Percentiles rank a stretch among this genome's conserved stretches.
These are phyloP conservation scores for Acanthurus leucopareius DNA, from an alignment of 2,797 vertebrate species.

Conservation along the genomic window DNA sequence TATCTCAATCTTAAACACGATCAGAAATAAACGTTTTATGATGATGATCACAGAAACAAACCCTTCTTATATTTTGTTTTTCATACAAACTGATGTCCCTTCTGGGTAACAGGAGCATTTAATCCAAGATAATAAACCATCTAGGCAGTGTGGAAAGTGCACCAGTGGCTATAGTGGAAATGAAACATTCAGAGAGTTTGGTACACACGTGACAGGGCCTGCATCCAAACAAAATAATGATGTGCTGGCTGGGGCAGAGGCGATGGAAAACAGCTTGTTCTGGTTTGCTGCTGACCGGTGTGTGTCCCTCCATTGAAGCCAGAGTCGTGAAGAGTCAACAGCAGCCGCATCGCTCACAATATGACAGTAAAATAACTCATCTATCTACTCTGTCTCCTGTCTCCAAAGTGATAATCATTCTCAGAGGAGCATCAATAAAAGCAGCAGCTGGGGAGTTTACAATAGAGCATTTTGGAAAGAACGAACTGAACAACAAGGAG, in stretches of 20 bases:
- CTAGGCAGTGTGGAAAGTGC: slow-evolving; percentile 24
- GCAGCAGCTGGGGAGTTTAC: slow-evolving; percentile 14
- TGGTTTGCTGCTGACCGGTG: slow-evolving; percentile 65
- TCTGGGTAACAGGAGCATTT: slow-evolving; percentile 28
- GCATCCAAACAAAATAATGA: slow-evolving; percentile 71
- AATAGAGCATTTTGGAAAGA: background rate
- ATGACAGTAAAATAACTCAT: slow-evolving; percentile 41
- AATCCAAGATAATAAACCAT: slow-evolving; percentile 33
- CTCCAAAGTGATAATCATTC: slow-evolving; percentile 43
- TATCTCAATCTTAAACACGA: background rate
- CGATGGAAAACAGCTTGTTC: slow-evolving; percentile 76
- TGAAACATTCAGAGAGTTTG: slow-evolving; percentile 64
- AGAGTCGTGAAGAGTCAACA: slow-evolving; percentile 31
- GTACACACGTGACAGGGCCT: slow-evolving; percentile 70
- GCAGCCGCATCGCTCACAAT: slow-evolving; percentile 12
- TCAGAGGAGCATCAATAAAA: slow-evolving; percentile 18
- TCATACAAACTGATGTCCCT: slow-evolving; percentile 13
- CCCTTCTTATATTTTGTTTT: slow-evolving; percentile 15
- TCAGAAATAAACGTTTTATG: background rate
- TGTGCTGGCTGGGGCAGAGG: slow-evolving; percentile 57
- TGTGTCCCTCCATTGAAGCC: slow-evolving; percentile 49
- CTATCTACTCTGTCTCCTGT: slow-evolving; percentile 17
- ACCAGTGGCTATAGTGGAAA: slow-evolving; percentile 36
- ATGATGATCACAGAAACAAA: slow-evolving; percentile 5
- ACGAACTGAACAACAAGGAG: background rate